phyloP scores from a whole-genome alignment of 2,113 vertebrate genomes.

The Anhinga anhinga region DNA sequence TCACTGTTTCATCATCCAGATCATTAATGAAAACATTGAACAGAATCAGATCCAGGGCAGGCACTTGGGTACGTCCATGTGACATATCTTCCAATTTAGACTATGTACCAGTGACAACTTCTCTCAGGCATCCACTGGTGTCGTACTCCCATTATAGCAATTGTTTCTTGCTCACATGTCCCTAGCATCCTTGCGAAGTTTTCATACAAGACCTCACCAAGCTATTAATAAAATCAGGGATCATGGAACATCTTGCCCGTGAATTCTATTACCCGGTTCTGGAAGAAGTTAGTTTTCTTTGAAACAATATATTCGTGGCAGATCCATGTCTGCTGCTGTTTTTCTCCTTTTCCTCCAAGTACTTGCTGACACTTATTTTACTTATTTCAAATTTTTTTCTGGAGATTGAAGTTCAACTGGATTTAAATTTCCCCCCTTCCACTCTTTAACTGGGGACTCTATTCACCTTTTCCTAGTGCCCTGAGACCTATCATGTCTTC shows the following conservation, averaged over 20 bases:
- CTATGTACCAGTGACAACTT: not conserved
- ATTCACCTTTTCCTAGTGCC: not conserved
- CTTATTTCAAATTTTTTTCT: not conserved
- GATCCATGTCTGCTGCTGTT: not conserved
- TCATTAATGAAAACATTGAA: not conserved
- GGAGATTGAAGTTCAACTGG: not conserved
- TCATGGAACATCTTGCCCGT: not conserved
- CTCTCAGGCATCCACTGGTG: not conserved
- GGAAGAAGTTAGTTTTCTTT: not conserved
- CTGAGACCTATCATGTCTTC: not conserved
- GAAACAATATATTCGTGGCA: not conserved
- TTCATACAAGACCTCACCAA: not conserved
- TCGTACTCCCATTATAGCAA: fast-evolving
- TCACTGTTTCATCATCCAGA: not conserved
- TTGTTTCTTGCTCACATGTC: not conserved
- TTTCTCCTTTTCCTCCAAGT: not conserved
- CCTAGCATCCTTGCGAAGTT: not conserved
- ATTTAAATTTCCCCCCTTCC: not conserved
- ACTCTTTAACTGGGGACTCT: not conserved
- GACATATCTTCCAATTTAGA: not conserved
- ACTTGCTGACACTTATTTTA: not conserved
- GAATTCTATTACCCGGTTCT: not conserved
- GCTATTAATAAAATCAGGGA: not conserved
- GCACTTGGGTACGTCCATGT: not conserved
- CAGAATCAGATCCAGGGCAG: not conserved